These are phyloP conservation scores for Drosophila austrosaltans DNA, from an alignment of 2,888 invertebrate species.

Conservation along the genomic window DNA sequence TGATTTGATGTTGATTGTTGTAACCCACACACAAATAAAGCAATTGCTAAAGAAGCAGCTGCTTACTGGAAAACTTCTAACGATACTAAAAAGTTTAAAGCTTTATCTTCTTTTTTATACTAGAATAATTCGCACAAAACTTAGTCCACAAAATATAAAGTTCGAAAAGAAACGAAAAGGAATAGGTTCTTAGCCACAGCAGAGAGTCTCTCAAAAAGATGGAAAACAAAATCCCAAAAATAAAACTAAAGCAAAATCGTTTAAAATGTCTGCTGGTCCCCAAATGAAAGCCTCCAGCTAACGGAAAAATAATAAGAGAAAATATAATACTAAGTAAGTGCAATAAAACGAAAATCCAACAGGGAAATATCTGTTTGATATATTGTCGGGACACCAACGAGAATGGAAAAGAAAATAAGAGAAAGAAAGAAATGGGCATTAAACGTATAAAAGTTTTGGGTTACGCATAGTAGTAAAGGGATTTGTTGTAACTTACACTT, in stretches of 20 bases:
- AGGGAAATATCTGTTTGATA: slow-evolving; percentile 78
- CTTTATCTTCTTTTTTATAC: neutral
- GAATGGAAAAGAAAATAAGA: slow-evolving; percentile 36
- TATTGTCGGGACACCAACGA: slow-evolving; percentile 60
- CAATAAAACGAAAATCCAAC: slow-evolving; percentile 79
- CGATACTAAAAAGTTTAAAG: slow-evolving; percentile 23
- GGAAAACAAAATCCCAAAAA: slow-evolving; percentile 19
- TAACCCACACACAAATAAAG: slow-evolving; percentile 14
- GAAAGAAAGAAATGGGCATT: slow-evolving; percentile 51
- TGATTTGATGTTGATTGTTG: slow-evolving; percentile 18
- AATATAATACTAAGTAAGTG: slow-evolving; percentile 75
- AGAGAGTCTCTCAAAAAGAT: slow-evolving; percentile 38
- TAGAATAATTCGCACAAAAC: slow-evolving; percentile 10
- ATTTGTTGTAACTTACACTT: slow-evolving; percentile 55
- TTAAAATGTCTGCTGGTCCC: slow-evolving; percentile 30
- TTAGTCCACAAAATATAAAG: slow-evolving; percentile 20
- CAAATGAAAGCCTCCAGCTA: slow-evolving; percentile 25
- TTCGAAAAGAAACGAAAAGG: slow-evolving; percentile 50
- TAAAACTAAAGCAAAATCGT: slow-evolving; percentile 42
- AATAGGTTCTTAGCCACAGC: slow-evolving; percentile 65
- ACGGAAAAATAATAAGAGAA: slow-evolving; percentile 25
- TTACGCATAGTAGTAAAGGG: slow-evolving; percentile 6
- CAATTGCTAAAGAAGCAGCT: slow-evolving; percentile 8
- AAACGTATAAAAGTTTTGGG: slow-evolving; percentile 56
- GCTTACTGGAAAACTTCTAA: slow-evolving; percentile 34